A percentile compares a stretch with the other conserved stretches of the same genome.
phyloP scores from a whole-genome alignment of 2,797 vertebrate species.

The Oophaga sylvatica region DNA sequence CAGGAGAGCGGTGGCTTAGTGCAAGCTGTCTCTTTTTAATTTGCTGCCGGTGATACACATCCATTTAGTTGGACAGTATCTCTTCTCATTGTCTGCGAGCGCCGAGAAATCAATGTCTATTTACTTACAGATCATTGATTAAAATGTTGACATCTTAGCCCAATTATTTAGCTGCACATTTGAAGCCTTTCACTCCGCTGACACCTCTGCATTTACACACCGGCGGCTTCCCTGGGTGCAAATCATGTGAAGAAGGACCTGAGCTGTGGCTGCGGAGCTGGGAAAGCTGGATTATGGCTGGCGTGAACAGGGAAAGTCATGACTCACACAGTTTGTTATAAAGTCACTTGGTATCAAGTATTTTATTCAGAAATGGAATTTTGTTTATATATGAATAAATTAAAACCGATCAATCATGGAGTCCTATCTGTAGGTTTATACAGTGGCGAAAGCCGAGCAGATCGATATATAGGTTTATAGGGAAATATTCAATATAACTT shows the following conservation, averaged over 20 bases:
- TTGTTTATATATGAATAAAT: too few species aligned
- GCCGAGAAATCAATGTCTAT: conserved; percentile 53
- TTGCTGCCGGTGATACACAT: conserved; percentile 48
- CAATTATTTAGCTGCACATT: conserved; percentile 45
- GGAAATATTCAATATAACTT: too few species aligned
- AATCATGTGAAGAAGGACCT: background rate
- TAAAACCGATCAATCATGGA: too few species aligned
- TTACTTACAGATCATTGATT: conserved; percentile 58
- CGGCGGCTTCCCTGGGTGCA: conserved; percentile 5
- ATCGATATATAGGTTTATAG: too few species aligned
- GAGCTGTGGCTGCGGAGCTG: conserved; percentile 5
- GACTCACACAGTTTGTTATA: too few species aligned
- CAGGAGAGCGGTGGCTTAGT: background rate
- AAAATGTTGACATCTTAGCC: conserved; percentile 58
- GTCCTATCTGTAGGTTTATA: too few species aligned
- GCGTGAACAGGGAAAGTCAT: background rate
- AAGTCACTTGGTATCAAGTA: too few species aligned
- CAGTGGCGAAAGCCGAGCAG: too few species aligned
- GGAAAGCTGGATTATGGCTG: background rate
- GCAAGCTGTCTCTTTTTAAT: conserved; percentile 53
- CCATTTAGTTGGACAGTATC: conserved; percentile 48
- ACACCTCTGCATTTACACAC: conserved; percentile 29
- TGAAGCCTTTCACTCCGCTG: conserved; percentile 32
- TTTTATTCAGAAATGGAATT: too few species aligned
- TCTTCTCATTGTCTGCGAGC: conserved; percentile 43